Evolutionary conservation across 2,113 vertebrate species (phyloP).

Genomic region (Ceyx melanurus): DNA sequence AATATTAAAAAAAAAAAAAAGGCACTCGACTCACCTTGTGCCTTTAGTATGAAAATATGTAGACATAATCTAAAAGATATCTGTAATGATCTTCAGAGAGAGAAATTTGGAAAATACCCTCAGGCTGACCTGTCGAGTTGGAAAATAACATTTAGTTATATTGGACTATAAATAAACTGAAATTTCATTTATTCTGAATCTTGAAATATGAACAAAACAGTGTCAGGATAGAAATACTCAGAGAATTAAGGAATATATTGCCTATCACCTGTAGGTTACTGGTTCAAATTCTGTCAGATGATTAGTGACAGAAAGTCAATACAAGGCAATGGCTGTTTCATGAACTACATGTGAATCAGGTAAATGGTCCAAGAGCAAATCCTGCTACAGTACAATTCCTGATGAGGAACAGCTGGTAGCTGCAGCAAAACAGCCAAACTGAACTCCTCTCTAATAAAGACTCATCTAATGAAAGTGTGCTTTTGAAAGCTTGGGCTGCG

Average conservation of each 20-base stretch:
- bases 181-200: not conserved
- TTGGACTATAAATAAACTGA: not conserved
- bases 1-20: not conserved
- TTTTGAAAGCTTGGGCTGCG: not conserved
- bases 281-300: conserved; percentile 19
- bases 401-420: conserved; percentile 19
- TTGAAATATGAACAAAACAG: not conserved
- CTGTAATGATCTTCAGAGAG: not conserved
- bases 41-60: not conserved
- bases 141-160: not conserved
- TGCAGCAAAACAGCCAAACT: not conserved
- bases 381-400: not conserved
- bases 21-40: not conserved
- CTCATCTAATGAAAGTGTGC: not conserved
- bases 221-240: not conserved
- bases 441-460: not conserved
- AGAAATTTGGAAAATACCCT: not conserved
- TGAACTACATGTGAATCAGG: not conserved
- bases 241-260: conserved; percentile 19
- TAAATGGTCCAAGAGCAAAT: not conserved
- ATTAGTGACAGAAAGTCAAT: conserved; percentile 29
- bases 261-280: conserved; percentile 28
- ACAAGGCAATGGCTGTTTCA: not conserved
- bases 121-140: not conserved
- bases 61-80: not conserved